Evolutionary conservation across 2,113 vertebrate species (phyloP), one percentile per base, ranked within the genome.

Genomic region (Choloepus hoffmanni): DNA sequence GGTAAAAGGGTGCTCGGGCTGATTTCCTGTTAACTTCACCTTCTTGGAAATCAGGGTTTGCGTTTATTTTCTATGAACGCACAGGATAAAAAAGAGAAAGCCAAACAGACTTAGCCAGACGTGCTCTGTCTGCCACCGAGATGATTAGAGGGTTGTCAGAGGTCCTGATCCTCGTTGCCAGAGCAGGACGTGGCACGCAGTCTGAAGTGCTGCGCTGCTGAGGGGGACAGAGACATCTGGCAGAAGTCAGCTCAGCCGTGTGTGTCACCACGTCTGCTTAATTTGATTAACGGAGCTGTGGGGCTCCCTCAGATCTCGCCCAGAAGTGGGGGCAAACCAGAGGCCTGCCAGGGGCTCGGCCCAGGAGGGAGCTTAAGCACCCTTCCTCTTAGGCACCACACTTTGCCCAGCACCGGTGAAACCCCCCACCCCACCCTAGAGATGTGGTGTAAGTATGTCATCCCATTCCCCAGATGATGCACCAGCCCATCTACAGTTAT

Each of bases 41-140:
- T 92, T 94, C 73, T 86, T 89, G 65, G 92, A 95, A 89, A 93
- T 53, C 63, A 68, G 70, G 83, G 83, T 70, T 96, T 28, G 73
- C 23, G 12, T 77, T 91, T 94, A 67, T 87, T 96, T 70, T 89
- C 83, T 68, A 5, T 92, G 92, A 93, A 93, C 84, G 94, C 92
- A 68, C 40, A 77, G 87, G 68, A 87, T 85, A 84, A 79, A 89
- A 45, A 65, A 96, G 73, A 48, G 40, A 95, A 91, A 92, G 82
- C 62, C 81, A 84, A 33, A n/a, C 55, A n/a, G 55, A 65, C 70
- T 79, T 70, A 87, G 85, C 78, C 40, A 87, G 83, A 95, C 28
- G 19, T 58, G 78, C 48, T 84, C 82, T 3, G 3, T 87, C 94
- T 96, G 85, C 93, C n/a, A 68, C 85, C 1, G 8, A 50, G 95